Evolutionary conservation across 1,140 invertebrate genomes (phyloP), one percentile per base, ranked within the genome.

Genomic region (Bombus balteatus): DNA sequence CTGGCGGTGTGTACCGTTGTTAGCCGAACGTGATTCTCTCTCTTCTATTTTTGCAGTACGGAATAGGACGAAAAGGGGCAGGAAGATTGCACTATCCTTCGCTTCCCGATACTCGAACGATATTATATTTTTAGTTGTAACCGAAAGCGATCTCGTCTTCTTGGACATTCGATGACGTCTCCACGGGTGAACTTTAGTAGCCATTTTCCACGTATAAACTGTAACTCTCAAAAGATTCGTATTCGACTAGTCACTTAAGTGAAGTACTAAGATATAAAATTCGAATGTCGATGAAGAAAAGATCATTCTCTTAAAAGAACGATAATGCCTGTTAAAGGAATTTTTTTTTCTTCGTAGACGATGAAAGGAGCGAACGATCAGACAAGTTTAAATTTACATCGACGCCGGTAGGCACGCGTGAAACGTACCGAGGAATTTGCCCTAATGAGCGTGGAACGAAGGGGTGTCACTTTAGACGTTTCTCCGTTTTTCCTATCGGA

Each of bases 1-100:
- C 92, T 94, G 93, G 83, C 80, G 88, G 85, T 78, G 87, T 85
- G 86, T 89, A 92, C 88, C 89, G 90, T 93, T 90, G 89, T 90
- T 90, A 83, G 89, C 82, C 75, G 71, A 83, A 76, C 78, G 81
- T 87, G 81, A 89, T 83, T 90, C 86, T 76, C 43, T 72, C 83
- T 85, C 79, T 91, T 91, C 89, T 90, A 90, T 90, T 90, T 90
- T 90, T 78, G 89, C 88, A 71, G 82, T 82, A 41, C 66, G 62
- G 71, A 65, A 90, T 83, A 90, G 79, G 41, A 81, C 43, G 75
- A 74, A 89, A 66, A 86, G 68, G 65, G 86, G 70, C 22, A 75
- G 81, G 47, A 47, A 32, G 39, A 90, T 90, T 71, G 68, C 73
- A 81, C 59, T 73, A 34, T 62, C 75, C 74, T 68, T 43, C 74